phyloP scores from a whole-genome alignment of 2,113 vertebrate genomes.

The Mus spicilegus region DNA sequence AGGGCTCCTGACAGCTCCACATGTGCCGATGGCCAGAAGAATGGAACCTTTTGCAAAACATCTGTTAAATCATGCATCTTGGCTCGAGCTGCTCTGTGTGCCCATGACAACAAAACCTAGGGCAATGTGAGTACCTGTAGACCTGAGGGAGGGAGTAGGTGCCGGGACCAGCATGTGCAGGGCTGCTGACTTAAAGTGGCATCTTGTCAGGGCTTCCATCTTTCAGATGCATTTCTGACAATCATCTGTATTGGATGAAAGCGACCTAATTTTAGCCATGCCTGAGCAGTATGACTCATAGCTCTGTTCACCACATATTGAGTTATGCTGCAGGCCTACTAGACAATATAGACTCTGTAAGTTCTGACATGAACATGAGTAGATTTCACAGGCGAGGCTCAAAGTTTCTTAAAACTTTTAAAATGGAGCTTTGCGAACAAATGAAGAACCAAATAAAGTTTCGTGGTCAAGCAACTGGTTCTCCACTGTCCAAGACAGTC shows the following conservation, averaged over 20 bases:
- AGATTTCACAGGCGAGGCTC: slow-evolving; percentile 62
- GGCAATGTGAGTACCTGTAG: slow-evolving; percentile 1
- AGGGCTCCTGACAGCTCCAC: slow-evolving; percentile 86
- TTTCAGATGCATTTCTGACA: slow-evolving; percentile 62
- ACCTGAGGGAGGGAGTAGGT: slow-evolving; percentile 4
- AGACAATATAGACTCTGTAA: slow-evolving; percentile 62
- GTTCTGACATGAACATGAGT: slow-evolving; percentile 35
- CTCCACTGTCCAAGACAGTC: slow-evolving; percentile 53
- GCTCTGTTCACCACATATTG: neutral
- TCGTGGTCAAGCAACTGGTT: slow-evolving; percentile 47
- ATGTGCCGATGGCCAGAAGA: slow-evolving; percentile 86
- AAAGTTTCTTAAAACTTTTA: slow-evolving; percentile 55
- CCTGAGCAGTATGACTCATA: neutral
- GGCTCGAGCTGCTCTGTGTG: slow-evolving; percentile 75
- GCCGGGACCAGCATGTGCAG: slow-evolving; percentile 40
- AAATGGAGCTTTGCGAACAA: slow-evolving; percentile 13
- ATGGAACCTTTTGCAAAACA: slow-evolving; percentile 88
- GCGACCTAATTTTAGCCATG: slow-evolving; percentile 40
- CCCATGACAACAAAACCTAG: slow-evolving; percentile 72
- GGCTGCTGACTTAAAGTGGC: slow-evolving; percentile 60
- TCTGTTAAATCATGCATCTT: slow-evolving; percentile 85
- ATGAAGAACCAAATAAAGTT: slow-evolving; percentile 38
- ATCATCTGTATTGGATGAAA: neutral
- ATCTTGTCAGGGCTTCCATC: slow-evolving; percentile 8
- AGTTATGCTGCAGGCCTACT: slow-evolving; percentile 42